Base-by-base conservation (phyloP, 2,113 vertebrate genomes). In the Motacilla tschutschensis region DNA sequence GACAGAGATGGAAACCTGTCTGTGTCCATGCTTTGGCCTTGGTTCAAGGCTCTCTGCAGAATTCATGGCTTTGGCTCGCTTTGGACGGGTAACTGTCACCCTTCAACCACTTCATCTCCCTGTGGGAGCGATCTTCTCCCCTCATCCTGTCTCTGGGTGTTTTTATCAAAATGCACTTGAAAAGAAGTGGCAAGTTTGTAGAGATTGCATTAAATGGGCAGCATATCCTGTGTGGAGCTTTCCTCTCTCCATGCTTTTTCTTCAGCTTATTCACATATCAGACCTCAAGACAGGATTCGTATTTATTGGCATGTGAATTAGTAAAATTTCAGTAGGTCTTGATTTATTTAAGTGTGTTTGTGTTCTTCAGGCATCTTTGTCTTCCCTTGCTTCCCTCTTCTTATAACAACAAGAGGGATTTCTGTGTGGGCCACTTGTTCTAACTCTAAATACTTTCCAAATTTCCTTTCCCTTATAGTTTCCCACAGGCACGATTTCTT, bases 391-490 rank as follows among this genome's bases (percentile, higher is more conserved):
- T 93, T 89, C 44, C 73, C 63, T 76, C 53, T 76, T 73, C 64
- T 79, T 44, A 41, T 64, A 82, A 67, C 2, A 62, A 63, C 78
- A 74, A 41, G 83, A 64, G 29, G 77, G 40, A 60, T 71, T 94
- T 94, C 86, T 93, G 82, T 93, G 60, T 84, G 81, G 77, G 48
- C 75, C 77, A 76, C 36, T 87, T 20, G 1, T 73, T 88, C 75
- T 94, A 90, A 57, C 75, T 73, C 40, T 70, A 91, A 82, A 82
- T 44, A 66, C 67, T 92, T 88, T 89, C 50, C 28, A 89, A 95
- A 91, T 94, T 87, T 92, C 87, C 79, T 87, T 93, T 94, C 47
- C 69, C 87, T 70, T 93, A 74, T 80, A 89, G 89, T 91, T 95
- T 93, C 93, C 82, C 91, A 79, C 60, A 12, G 85, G 72, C 4